phyloP scores from a whole-genome alignment of 2,113 vertebrate species.

The Phasianus colchicus region DNA sequence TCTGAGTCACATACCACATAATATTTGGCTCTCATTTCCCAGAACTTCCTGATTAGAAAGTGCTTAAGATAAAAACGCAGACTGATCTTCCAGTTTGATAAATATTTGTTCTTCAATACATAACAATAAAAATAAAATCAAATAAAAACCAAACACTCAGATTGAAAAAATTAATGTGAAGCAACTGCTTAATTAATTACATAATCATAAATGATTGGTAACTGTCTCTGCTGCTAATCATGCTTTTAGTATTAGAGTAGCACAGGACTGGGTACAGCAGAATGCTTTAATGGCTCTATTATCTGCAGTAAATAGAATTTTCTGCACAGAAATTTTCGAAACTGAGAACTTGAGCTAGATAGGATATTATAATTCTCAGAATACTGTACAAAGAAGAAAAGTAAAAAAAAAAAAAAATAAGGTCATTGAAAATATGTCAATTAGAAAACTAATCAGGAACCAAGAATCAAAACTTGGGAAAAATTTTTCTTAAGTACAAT shows the following conservation, averaged over 20 bases:
- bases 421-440: background rate
- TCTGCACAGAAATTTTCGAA: background rate
- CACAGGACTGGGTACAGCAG: background rate
- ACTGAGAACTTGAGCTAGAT: background rate
- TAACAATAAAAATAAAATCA: background rate
- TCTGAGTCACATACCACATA: background rate
- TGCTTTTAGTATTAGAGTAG: slow-evolving; percentile 21
- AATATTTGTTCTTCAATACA: background rate
- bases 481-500: background rate
- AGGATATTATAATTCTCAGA: background rate
- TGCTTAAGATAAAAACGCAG: background rate
- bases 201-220: background rate
- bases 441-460: background rate
- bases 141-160: background rate
- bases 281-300: background rate
- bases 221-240: background rate
- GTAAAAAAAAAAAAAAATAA: background rate
- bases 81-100: background rate
- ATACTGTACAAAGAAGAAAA: background rate
- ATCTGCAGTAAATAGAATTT: background rate
- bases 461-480: background rate
- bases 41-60: background rate
- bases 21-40: background rate
- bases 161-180: background rate
- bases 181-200: background rate